These are phyloP conservation scores for Pherbina coryleti DNA, from an alignment of 2,888 invertebrate genomes.

Conservation along the genomic window DNA sequence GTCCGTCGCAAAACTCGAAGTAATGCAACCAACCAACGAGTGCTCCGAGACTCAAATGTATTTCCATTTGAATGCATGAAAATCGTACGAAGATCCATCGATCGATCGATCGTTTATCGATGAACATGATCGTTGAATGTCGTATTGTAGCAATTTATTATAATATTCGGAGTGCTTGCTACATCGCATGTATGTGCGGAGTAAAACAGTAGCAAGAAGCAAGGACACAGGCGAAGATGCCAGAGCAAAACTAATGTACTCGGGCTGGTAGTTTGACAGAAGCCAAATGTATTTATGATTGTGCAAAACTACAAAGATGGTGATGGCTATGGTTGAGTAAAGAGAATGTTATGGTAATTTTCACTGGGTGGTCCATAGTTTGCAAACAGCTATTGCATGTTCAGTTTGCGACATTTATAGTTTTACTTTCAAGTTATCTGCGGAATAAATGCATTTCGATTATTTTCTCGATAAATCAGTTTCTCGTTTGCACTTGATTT, in stretches of 20 bases:
- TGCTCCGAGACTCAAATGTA: background rate
- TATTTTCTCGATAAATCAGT: too few relatives aligned
- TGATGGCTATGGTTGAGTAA: background rate
- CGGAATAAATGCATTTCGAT: background rate
- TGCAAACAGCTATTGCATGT: background rate
- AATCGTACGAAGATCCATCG: conserved; percentile 17
- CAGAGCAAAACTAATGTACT: conserved; percentile 25
- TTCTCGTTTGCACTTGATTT: too few relatives aligned
- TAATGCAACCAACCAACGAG: background rate
- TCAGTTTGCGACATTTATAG: background rate
- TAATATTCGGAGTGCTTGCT: background rate
- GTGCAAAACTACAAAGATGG: background rate
- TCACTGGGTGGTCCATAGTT: conserved; percentile 2
- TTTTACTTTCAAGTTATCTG: background rate
- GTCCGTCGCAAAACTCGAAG: background rate
- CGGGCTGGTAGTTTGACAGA: conserved; percentile 3
- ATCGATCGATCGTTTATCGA: conserved; percentile 60
- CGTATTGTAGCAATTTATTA: conserved; percentile 13
- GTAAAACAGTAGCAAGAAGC: background rate
- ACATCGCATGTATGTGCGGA: background rate
- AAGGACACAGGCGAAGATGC: conserved; percentile 7
- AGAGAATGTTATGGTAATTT: background rate
- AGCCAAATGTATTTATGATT: conserved; percentile 30
- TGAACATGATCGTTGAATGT: conserved; percentile 55
- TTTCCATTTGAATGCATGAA: conserved; percentile 17